These are phyloP conservation scores for Bombus affinis DNA, from an alignment of 1,140 invertebrate species.

Conservation along the genomic window DNA sequence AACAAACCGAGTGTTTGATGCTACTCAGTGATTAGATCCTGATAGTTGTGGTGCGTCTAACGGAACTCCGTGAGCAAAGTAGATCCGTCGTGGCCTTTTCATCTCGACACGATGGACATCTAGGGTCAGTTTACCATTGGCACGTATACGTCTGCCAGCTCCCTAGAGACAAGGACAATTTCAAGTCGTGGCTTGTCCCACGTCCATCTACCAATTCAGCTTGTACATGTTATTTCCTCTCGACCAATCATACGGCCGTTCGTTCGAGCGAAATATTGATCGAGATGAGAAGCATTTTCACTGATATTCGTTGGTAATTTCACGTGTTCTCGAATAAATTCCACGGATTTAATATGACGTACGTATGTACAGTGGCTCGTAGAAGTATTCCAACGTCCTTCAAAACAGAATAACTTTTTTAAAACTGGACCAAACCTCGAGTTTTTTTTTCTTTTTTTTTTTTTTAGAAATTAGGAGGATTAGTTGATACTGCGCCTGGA, in stretches of 20 bases:
- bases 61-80: slow-evolving; percentile 36
- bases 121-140: slow-evolving; percentile 39
- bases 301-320: not conserved
- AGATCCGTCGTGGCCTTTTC: slow-evolving; percentile 51
- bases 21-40: slow-evolving; percentile 51
- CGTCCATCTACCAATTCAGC: not conserved
- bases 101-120: slow-evolving; percentile 46
- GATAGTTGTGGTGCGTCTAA: slow-evolving; percentile 48
- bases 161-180: slow-evolving; percentile 30
- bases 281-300: not conserved
- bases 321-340: not conserved
- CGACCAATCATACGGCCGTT: not conserved
- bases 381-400: too few relatives aligned
- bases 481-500: too few relatives aligned
- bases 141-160: slow-evolving; percentile 25
- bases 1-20: slow-evolving; percentile 44
- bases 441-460: too few relatives aligned
- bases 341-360: not conserved
- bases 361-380: too few relatives aligned
- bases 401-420: too few relatives aligned
- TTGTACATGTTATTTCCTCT: slow-evolving; percentile 14
- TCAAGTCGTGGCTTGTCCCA: slow-evolving; percentile 14
- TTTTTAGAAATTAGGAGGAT: too few relatives aligned
- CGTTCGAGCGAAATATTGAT: not conserved
- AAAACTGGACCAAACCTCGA: too few relatives aligned